Evolutionary conservation across 1,140 invertebrate species (phyloP).

Genomic region (Caligus rogercresseyi): DNA sequence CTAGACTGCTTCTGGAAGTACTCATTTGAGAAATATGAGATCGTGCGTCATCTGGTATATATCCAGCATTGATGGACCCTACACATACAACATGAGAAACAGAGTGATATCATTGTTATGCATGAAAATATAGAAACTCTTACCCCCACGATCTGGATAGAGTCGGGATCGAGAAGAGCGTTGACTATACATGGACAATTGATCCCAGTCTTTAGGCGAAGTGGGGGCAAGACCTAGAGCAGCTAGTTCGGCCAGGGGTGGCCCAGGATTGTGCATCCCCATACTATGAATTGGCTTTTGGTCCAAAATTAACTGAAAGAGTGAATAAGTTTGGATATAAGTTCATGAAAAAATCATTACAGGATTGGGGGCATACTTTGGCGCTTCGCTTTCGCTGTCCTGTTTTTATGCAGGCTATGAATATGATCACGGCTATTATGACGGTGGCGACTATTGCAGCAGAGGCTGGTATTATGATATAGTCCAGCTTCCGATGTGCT

Average conservation of each 20-base stretch:
- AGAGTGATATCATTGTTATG: conserved; percentile 2
- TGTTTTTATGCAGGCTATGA: conserved; percentile 59
- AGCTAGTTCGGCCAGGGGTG: conserved; percentile 46
- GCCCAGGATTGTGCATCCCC: conserved; percentile 34
- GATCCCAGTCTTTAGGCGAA: conserved; percentile 57
- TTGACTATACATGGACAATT: conserved; percentile 73
- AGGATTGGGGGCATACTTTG: not conserved
- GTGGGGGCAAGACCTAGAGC: conserved; percentile 18
- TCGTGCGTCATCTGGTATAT: conserved; percentile 43
- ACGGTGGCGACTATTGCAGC: conserved; percentile 80
- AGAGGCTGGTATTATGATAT: conserved; percentile 77
- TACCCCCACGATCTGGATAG: conserved; percentile 8
- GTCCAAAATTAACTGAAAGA: conserved; percentile 21
- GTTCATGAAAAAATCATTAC: conserved; percentile 5
- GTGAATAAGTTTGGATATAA: conserved; percentile 19
- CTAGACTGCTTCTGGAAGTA: conserved; percentile 41
- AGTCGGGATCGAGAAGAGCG: not conserved
- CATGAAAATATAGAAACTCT: conserved; percentile 26
- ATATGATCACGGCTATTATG: conserved; percentile 59
- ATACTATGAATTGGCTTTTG: conserved; percentile 25
- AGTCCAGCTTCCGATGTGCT: conserved; percentile 69
- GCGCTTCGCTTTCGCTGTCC: conserved; percentile 29
- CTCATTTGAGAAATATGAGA: conserved; percentile 37
- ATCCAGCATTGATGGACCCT: conserved; percentile 40
- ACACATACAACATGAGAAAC: conserved; percentile 17